phyloP scores from a whole-genome alignment of 2,888 invertebrate genomes.

The Synanthedon formicaeformis region DNA sequence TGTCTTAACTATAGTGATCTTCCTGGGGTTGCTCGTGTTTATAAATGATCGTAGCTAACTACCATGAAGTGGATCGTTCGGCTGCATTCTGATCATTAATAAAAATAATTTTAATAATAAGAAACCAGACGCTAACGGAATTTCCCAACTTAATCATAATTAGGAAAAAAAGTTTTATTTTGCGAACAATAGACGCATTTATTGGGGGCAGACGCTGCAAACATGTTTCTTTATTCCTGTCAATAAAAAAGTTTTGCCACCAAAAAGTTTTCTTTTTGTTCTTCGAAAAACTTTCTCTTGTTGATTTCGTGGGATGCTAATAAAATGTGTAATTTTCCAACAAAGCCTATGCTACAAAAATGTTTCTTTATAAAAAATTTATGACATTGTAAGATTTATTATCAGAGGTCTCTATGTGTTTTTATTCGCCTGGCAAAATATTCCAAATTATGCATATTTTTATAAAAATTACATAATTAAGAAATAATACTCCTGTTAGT shows the following conservation, averaged over 20 bases:
- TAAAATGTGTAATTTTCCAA: conserved; percentile 2
- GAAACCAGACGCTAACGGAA: neutral
- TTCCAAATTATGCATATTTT: too few relatives aligned
- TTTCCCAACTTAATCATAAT: neutral
- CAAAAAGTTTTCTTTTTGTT: conserved; percentile 12
- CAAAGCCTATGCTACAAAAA: too few relatives aligned
- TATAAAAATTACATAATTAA: too few relatives aligned
- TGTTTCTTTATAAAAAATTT: too few relatives aligned
- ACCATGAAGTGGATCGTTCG: too few relatives aligned
- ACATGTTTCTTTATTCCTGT: conserved; percentile 10
- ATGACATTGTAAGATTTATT: too few relatives aligned
- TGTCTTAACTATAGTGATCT: too few relatives aligned
- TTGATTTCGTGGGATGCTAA: conserved; percentile 11
- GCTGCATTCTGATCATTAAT: neutral
- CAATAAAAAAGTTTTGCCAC: conserved; percentile 16
- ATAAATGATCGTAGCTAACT: too few relatives aligned
- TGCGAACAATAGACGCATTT: neutral
- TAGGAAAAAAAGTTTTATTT: neutral
- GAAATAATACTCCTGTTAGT: too few relatives aligned
- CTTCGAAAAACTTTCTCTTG: conserved; percentile 12
- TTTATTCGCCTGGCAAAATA: too few relatives aligned
- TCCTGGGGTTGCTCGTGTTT: too few relatives aligned
- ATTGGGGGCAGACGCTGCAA: neutral
- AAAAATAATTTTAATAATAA: neutral
- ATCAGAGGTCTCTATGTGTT: too few relatives aligned